phyloP scores from a whole-genome alignment of 2,888 invertebrate species.

The Sinhomidia bicolor region DNA sequence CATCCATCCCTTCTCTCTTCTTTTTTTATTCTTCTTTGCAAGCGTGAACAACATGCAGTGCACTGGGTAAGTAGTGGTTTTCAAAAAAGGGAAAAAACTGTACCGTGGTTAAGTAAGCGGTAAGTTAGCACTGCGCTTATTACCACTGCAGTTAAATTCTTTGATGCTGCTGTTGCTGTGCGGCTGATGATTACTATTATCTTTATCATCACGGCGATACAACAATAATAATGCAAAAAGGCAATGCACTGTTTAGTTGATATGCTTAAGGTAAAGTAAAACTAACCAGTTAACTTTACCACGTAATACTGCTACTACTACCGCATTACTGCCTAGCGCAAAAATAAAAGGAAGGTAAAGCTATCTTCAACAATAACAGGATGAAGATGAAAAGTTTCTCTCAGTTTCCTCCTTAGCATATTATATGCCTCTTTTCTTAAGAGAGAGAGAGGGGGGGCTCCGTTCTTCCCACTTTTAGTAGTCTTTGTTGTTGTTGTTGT shows the following conservation, averaged over 20 bases:
- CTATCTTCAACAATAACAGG: slow-evolving; percentile 55
- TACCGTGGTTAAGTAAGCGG: neutral
- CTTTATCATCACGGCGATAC: neutral
- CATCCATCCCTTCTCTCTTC: neutral
- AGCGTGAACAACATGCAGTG: slow-evolving; percentile 23
- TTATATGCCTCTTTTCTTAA: neutral
- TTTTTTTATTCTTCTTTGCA: slow-evolving; percentile 3
- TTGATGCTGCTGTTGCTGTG: neutral
- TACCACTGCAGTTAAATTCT: slow-evolving; percentile 1
- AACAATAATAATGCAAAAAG: neutral
- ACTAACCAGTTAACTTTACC: neutral
- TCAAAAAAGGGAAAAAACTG: slow-evolving; percentile 26
- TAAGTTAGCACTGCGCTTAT: neutral
- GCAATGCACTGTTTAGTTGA: slow-evolving; percentile 3
- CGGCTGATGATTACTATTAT: neutral
- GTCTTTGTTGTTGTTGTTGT: neutral
- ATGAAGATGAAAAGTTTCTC: slow-evolving; percentile 62
- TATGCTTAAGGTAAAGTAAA: neutral
- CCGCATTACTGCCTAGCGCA: neutral
- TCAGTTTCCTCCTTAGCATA: slow-evolving; percentile 20
- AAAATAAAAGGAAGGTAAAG: slow-evolving; percentile 22
- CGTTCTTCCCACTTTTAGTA: neutral
- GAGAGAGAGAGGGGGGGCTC: neutral
- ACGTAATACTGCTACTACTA: too few relatives aligned
- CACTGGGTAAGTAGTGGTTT: slow-evolving; percentile 43